Evolutionary conservation across 2,888 invertebrate species (phyloP), one percentile per base, ranked within the genome.

Genomic region (Volucella inflata): DNA sequence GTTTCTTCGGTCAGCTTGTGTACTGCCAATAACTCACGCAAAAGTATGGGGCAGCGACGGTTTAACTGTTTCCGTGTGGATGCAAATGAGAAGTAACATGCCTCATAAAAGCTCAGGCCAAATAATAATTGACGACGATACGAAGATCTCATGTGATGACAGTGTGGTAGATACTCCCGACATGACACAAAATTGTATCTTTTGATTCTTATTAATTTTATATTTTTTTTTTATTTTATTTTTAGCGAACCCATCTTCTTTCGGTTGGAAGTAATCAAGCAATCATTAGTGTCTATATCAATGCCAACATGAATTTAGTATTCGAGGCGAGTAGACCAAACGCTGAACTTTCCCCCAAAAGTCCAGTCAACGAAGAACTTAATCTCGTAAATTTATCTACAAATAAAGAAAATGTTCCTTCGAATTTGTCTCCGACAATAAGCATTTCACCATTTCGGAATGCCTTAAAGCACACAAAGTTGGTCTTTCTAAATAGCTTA

Each of bases 231-330:
- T 87, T 8, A 65, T 51, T 30, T 17, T 16, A 1, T 2, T 46
- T 87, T 8, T 65, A 91, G 90, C 89, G 91, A 89, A 89, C 90
- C 0, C 92, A 92, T 87, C 87, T 92, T n/a, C 75, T 92, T 4
- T 92, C 92, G 1, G 79, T 92, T 74, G 92, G 92, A 57, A 91
- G 90, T 68, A 91, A 91, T 87, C 90, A 91, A 55, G 90, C 91
- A 17, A 89, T 92, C 88, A 79, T 92, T 1, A 91, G 91, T 60
- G 87, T 92, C 64, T 92, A 91, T 76, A 88, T 91, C 11, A 90
- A 89, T 82, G 89, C 88, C 67, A 90, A 90, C 64, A 88, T 90
- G 83, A 90, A 91, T 77, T 82, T 92, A 44, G 88, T 90, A 30
- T 90, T 92, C 21, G 92, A 92, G 87, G 89, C 90, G 62, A 89